A percentile compares a stretch with the other conserved stretches of the same genome.
Conservation (phyloP, 2,888 invertebrate genomes). For the Drosophila peninsularis region DNA sequence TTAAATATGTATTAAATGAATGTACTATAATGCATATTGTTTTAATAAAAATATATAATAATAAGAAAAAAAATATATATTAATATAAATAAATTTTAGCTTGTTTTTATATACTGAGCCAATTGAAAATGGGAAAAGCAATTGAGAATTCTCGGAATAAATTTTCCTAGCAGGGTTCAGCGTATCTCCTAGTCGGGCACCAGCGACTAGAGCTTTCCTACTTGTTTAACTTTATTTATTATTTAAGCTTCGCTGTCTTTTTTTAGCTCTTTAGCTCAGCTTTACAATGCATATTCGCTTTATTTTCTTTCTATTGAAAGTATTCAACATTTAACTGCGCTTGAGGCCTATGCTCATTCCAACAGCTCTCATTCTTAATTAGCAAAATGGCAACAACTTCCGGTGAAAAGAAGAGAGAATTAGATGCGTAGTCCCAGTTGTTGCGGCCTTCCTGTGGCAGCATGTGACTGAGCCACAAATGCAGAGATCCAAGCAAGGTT, state of each 20-base stretch:
- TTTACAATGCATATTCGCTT: not conserved
- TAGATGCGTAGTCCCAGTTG: slow-evolving; percentile 8
- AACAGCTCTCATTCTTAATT: slow-evolving; percentile 14
- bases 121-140: not conserved
- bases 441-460: slow-evolving; percentile 24
- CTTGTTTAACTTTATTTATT: too few species aligned
- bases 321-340: not conserved
- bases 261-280: not conserved
- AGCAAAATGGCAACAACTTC: slow-evolving; percentile 52
- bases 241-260: not conserved
- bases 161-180: too few species aligned
- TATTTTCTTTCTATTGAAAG: not conserved
- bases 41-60: too few species aligned
- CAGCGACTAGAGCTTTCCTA: too few species aligned
- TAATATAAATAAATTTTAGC: too few species aligned
- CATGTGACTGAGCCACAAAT: slow-evolving; percentile 8
- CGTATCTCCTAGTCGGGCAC: too few species aligned
- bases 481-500: slow-evolving; percentile 26
- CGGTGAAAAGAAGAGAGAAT: slow-evolving; percentile 37
- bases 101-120: too few species aligned
- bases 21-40: too few species aligned
- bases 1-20: too few species aligned
- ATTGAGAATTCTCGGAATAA: too few species aligned
- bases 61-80: too few species aligned
- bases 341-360: not conserved